These are phyloP conservation scores for Ichneumoninae sp. DNA, from an alignment of 2,888 invertebrate species.

Conservation along the genomic window DNA sequence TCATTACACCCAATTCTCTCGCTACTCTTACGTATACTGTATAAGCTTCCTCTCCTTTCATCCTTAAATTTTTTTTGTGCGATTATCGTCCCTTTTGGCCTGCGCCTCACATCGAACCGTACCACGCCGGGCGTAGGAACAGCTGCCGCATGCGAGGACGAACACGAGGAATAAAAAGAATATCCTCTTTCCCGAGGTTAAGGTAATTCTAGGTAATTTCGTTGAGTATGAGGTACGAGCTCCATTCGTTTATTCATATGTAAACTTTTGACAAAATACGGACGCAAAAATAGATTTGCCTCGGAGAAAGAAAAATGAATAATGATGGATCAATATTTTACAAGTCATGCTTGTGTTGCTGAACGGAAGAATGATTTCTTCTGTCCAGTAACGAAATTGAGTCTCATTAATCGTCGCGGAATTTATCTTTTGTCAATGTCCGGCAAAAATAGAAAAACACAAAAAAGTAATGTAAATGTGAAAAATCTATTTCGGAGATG, in stretches of 20 bases:
- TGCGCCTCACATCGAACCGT: slow-evolving; percentile 15
- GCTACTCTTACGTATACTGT: background rate
- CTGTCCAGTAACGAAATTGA: background rate
- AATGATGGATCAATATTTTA: too few relatives aligned
- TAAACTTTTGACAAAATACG: background rate
- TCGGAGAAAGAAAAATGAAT: background rate
- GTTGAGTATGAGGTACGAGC: slow-evolving; percentile 51
- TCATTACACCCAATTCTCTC: background rate
- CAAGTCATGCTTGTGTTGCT: too few relatives aligned
- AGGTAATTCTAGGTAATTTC: slow-evolving; percentile 60
- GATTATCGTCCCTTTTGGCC: background rate
- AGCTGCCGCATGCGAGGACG: slow-evolving; percentile 37
- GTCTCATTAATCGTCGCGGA: background rate
- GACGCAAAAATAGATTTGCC: too few relatives aligned
- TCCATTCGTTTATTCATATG: background rate
- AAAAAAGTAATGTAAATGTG: background rate
- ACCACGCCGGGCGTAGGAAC: slow-evolving; percentile 28
- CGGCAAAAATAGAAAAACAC: background rate
- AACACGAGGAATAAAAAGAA: slow-evolving; percentile 42
- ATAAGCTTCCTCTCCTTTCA: background rate
- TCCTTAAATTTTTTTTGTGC: slow-evolving; percentile 9
- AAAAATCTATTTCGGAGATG: background rate
- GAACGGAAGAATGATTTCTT: background rate
- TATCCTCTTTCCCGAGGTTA: slow-evolving; percentile 56
- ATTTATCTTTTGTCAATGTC: background rate